phyloP scores from a whole-genome alignment of 2,113 vertebrate genomes.

The Nycticryphes semicollaris region DNA sequence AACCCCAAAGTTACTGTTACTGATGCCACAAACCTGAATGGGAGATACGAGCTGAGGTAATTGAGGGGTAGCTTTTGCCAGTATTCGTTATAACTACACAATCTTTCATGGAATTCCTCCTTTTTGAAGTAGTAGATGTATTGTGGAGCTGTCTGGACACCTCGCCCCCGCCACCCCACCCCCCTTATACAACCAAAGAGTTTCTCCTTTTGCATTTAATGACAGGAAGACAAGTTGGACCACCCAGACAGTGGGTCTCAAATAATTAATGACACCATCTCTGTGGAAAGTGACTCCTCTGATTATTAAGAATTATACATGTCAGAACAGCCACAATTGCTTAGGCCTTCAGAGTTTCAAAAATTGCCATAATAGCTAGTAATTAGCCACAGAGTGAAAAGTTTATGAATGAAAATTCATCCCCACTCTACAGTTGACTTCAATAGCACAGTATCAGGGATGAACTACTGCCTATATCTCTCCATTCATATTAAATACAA shows the following conservation, averaged over 20 bases:
- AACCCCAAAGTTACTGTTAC: background rate
- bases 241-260: background rate
- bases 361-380: constrained; percentile 16
- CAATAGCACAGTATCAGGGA: background rate
- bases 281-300: background rate
- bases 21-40: background rate
- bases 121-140: background rate
- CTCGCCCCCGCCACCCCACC: background rate
- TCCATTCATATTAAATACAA: background rate
- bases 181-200: background rate
- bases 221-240: background rate
- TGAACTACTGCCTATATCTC: background rate
- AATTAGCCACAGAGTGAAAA: constrained; percentile 17
- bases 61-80: background rate
- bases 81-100: background rate
- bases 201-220: background rate
- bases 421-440: background rate
- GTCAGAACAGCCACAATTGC: constrained; percentile 21
- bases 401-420: constrained; percentile 35
- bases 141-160: background rate
- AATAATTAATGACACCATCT: background rate
- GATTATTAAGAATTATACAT: constrained; percentile 27
- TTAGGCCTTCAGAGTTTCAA: background rate
- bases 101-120: background rate
- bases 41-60: background rate